phyloP scores from a whole-genome alignment of 2,113 vertebrate genomes.

The Sphyrna mokarran region DNA sequence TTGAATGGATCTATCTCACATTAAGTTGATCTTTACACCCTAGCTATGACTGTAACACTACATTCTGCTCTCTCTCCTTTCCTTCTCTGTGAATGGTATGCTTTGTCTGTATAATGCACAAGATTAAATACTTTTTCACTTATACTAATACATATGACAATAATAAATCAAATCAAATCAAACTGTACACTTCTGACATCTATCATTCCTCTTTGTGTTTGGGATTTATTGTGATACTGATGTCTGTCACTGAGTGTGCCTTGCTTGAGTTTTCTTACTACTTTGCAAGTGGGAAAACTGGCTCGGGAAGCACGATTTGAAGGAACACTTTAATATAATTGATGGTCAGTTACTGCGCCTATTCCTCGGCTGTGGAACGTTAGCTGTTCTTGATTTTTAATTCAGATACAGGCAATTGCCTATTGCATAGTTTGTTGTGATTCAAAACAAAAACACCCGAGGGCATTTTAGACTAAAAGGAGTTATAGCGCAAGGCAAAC shows the following conservation, averaged over 20 bases:
- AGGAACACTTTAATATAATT: not conserved
- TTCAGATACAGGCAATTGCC: slow-evolving; percentile 14
- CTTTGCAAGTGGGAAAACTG: not conserved
- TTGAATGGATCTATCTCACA: no score
- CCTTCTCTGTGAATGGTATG: no score
- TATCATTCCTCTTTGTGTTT: not conserved
- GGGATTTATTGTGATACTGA: not conserved
- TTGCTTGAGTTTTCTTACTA: not conserved
- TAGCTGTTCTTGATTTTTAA: slow-evolving; percentile 24
- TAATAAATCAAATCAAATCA: no score
- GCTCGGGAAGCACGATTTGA: not conserved
- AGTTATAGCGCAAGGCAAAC: slow-evolving; percentile 22
- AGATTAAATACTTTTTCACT: no score
- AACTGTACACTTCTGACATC: not conserved
- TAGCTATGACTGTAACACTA: no score
- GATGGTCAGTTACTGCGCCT: not conserved
- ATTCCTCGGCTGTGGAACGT: slow-evolving; percentile 9
- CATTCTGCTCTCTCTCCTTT: no score
- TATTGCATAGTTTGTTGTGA: not conserved
- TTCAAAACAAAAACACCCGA: not conserved
- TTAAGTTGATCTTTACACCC: no score
- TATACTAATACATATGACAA: no score
- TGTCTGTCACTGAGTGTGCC: not conserved
- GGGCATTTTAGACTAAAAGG: slow-evolving; percentile 30
- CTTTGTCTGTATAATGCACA: no score